phyloP scores from a whole-genome alignment of 2,888 invertebrate species.

The Acanthoscelides obtectus region DNA sequence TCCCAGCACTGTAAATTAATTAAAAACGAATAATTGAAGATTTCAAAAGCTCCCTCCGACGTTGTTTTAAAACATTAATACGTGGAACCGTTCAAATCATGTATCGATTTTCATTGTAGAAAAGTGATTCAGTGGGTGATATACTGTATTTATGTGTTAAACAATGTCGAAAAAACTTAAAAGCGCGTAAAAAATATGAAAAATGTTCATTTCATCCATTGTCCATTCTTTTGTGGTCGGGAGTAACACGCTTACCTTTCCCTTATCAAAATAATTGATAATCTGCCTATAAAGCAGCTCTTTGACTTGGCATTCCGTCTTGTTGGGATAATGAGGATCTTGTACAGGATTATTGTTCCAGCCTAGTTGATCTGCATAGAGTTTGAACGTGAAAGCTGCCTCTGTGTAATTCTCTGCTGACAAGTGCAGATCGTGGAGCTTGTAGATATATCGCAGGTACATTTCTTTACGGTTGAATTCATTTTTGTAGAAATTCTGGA shows the following conservation, averaged over 20 bases:
- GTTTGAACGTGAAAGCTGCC: constrained; percentile 88
- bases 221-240: too few relatives aligned
- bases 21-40: too few relatives aligned
- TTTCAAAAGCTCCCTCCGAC: too few relatives aligned
- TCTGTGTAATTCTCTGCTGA: constrained; percentile 91
- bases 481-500: constrained; percentile 91
- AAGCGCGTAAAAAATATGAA: too few relatives aligned
- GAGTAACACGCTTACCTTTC: constrained; percentile 71
- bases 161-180: too few relatives aligned
- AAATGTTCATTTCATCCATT: too few relatives aligned
- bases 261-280: constrained; percentile 87
- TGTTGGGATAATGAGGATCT: constrained; percentile 67
- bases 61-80: too few relatives aligned
- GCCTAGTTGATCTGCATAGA: constrained; percentile 86
- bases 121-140: too few relatives aligned
- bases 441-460: constrained; percentile 94
- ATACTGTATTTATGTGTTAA: too few relatives aligned
- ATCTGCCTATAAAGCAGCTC: constrained; percentile 86
- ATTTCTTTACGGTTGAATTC: constrained; percentile 93
- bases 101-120: too few relatives aligned
- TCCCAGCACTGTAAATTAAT: constrained; percentile 77
- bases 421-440: constrained; percentile 86
- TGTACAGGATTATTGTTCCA: constrained; percentile 72
- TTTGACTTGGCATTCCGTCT: constrained; percentile 85
- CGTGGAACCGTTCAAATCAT: too few relatives aligned